Evolutionary conservation across 2,797 vertebrate genomes (phyloP), one percentile per base, ranked within the genome.

Genomic region (Danio tinwini): DNA sequence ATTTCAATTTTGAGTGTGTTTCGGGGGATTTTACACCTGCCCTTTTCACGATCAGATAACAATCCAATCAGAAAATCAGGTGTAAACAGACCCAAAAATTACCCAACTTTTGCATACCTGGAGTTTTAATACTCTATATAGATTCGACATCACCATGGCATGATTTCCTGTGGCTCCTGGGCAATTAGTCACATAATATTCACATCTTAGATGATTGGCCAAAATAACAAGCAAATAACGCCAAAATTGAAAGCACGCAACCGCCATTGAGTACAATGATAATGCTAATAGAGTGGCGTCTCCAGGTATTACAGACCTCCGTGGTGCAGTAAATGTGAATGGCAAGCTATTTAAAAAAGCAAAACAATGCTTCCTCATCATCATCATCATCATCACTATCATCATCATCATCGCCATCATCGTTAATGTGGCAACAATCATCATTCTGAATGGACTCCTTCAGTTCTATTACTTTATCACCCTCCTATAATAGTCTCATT

Each of bases 401-500:
- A 71, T 40, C n/a, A 56, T 73, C 78, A 74, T 73, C 59, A 56
- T 56, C 45, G 13, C n/a, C 47, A 67, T 84, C 76, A 77, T 71
- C n/a, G 71, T 75, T 80, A 76, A 77, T 82, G 88, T 44, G 55
- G 52, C 59, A 83, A 80, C 81, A 67, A 88, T 88, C 82, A 64
- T 79, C 85, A 83, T 82, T 76, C 78, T 81, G 78, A 70, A 76
- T 85, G 74, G 65, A 70, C 77, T 74, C 70, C 76, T 50, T 69
- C 72, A 77, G 81, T 68, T 81, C 80, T 85, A 84, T 87, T 76
- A 61, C 82, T 88, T 90, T 84, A 90, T 86, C 82, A 69, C 84
- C 29, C 14, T 55, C 65, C 83, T 64, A 55, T 91, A 91, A 93
- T 89, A 84, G 88, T 85, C 85, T 81, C 78, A 81, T 91, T 90